Evolutionary conservation across 1,140 invertebrate genomes (phyloP).

Genomic region (Papilio dardanus): DNA sequence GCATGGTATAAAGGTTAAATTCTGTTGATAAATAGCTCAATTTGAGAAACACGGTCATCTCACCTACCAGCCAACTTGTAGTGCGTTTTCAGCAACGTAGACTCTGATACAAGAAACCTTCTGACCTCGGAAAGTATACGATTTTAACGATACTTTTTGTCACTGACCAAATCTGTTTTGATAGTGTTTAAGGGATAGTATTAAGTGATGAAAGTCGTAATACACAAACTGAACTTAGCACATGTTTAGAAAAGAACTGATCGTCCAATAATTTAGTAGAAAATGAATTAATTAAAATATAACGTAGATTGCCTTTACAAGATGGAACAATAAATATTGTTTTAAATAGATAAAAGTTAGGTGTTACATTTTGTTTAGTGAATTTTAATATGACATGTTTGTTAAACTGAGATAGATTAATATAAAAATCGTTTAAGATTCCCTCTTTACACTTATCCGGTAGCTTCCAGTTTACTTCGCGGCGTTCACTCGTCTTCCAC

Average conservation of each 20-base stretch:
- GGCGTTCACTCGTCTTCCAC: background rate
- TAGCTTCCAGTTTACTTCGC: background rate
- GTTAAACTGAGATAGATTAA: conserved; percentile 17
- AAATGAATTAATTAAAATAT: background rate
- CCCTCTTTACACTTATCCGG: background rate
- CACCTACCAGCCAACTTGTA: background rate
- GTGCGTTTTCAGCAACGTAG: conserved; percentile 39
- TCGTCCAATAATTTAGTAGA: conserved; percentile 10
- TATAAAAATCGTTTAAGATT: background rate
- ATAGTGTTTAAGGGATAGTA: conserved; percentile 31
- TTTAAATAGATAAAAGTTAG: background rate
- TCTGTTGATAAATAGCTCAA: conserved; percentile 42
- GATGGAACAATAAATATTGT: background rate
- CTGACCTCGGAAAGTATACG: conserved; percentile 42
- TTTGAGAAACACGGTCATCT: conserved; percentile 43
- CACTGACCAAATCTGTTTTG: conserved; percentile 37
- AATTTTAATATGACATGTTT: background rate
- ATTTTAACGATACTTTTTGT: conserved; percentile 34
- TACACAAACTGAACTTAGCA: background rate
- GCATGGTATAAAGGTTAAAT: conserved; percentile 26
- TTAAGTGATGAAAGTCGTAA: conserved; percentile 1
- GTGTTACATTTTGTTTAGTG: background rate
- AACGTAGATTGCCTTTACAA: background rate
- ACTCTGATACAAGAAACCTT: conserved; percentile 21
- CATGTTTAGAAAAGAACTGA: conserved; percentile 14